Evolutionary conservation across 2,113 vertebrate genomes (phyloP).

Genomic region (Opisthocomus hoazin): DNA sequence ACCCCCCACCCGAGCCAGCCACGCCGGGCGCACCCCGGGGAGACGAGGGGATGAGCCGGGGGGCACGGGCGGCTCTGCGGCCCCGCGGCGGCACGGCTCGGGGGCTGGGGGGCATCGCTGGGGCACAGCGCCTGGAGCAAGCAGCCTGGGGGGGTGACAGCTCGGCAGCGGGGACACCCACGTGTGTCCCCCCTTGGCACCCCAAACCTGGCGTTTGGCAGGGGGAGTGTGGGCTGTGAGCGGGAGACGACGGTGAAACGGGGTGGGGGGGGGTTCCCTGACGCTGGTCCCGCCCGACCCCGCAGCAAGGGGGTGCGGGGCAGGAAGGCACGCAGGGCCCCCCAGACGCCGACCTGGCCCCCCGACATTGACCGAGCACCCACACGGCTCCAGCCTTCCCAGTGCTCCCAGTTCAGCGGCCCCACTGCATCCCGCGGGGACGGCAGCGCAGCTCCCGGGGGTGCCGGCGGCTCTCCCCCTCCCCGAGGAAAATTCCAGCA

Average conservation of each 20-base stretch:
- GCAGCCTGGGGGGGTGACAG: background rate
- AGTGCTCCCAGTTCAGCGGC: background rate
- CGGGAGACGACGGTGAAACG: background rate
- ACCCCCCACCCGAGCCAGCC: background rate
- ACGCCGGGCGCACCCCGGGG: rapidly evolving
- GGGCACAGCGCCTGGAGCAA: background rate
- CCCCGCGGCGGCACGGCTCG: rapidly evolving
- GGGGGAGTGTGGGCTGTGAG: background rate
- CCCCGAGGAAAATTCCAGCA: background rate
- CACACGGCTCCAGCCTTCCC: background rate
- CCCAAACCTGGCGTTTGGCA: background rate
- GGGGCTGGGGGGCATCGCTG: rapidly evolving
- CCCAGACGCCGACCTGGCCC: background rate
- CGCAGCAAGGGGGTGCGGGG: background rate
- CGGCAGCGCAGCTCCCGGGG: rapidly evolving
- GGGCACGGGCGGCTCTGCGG: background rate
- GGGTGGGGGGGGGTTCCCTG: rapidly evolving
- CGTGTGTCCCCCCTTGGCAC: background rate
- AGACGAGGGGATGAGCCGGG: background rate
- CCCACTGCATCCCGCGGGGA: background rate
- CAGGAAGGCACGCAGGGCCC: background rate
- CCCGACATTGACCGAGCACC: rapidly evolving
- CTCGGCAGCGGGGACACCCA: background rate
- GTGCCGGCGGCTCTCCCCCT: background rate
- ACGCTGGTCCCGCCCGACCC: background rate